phyloP scores from a whole-genome alignment of 2,888 invertebrate species.

The Phoenoteleia sp. region DNA sequence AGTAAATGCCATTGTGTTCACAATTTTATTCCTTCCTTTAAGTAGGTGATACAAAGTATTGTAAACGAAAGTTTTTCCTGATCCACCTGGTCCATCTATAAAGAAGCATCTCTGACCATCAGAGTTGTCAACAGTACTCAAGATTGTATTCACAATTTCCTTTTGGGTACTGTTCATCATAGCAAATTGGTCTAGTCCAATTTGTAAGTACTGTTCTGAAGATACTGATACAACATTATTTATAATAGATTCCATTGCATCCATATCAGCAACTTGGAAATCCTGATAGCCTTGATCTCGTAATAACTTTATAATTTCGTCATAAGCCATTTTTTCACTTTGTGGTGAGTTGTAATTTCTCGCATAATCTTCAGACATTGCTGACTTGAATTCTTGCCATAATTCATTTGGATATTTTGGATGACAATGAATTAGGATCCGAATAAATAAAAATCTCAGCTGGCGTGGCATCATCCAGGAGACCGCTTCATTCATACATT shows the following conservation, averaged over 20 bases:
- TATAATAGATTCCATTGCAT: neutral
- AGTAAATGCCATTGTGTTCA: neutral
- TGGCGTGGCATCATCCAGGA: constrained; percentile 2
- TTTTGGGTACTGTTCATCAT: constrained; percentile 1
- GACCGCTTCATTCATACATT: neutral
- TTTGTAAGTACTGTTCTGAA: neutral
- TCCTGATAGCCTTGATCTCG: neutral
- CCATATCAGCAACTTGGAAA: neutral
- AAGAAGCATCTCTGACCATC: neutral
- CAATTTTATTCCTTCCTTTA: neutral
- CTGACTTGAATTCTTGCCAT: constrained; percentile 1
- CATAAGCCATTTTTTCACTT: constrained; percentile 16
- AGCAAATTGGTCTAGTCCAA: neutral
- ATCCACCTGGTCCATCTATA: neutral
- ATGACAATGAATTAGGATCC: neutral
- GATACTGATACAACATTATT: neutral
- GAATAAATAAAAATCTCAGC: neutral
- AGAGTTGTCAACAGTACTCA: neutral
- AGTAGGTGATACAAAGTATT: neutral
- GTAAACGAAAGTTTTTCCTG: constrained; percentile 13
- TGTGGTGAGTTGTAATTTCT: neutral
- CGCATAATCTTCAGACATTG: constrained; percentile 1
- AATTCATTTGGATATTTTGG: neutral
- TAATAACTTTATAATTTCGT: neutral
- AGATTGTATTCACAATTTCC: neutral